Evolutionary conservation across 1,140 invertebrate species (phyloP).

Genomic region (Glossosoma conforme): DNA sequence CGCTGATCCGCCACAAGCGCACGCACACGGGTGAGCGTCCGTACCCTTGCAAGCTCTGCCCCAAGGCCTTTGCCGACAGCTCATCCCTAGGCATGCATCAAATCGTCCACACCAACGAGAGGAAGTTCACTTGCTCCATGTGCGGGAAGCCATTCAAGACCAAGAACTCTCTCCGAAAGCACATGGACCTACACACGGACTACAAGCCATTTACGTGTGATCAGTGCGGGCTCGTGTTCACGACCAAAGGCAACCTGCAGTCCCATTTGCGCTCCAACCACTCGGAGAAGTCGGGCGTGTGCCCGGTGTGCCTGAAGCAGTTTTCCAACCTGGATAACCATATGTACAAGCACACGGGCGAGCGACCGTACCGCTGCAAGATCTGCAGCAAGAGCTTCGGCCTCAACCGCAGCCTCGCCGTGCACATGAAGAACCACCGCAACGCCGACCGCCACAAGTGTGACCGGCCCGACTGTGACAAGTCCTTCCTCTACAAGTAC

Average conservation of each 20-base stretch:
- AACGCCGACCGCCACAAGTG: conserved; percentile 11
- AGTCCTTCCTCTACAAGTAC: conserved; percentile 5
- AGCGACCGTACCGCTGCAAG: conserved; percentile 64
- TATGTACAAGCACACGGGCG: conserved; percentile 65
- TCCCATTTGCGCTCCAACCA: conserved; percentile 25
- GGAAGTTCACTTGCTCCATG: conserved; percentile 62
- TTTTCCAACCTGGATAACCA: conserved; percentile 63
- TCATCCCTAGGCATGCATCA: conserved; percentile 43
- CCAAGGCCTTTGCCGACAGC: conserved; percentile 55
- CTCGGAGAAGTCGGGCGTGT: conserved; percentile 30
- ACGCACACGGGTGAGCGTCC: conserved; percentile 72
- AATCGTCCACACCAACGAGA: conserved; percentile 58
- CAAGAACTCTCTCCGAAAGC: conserved; percentile 43
- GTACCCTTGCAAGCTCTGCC: conserved; percentile 58
- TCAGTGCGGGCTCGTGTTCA: conserved; percentile 58
- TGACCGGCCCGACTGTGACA: background rate
- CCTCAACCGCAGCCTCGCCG: conserved; percentile 34
- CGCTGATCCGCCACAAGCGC: conserved; percentile 50
- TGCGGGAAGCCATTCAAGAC: conserved; percentile 59
- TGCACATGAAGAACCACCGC: conserved; percentile 55
- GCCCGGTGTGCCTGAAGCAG: conserved; percentile 48
- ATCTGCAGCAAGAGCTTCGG: conserved; percentile 39
- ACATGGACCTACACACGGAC: conserved; percentile 42
- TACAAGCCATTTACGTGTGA: conserved; percentile 54
- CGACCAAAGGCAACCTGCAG: conserved; percentile 47